phyloP scores from a whole-genome alignment of 2,797 vertebrate genomes.

The Caiman crocodilus region DNA sequence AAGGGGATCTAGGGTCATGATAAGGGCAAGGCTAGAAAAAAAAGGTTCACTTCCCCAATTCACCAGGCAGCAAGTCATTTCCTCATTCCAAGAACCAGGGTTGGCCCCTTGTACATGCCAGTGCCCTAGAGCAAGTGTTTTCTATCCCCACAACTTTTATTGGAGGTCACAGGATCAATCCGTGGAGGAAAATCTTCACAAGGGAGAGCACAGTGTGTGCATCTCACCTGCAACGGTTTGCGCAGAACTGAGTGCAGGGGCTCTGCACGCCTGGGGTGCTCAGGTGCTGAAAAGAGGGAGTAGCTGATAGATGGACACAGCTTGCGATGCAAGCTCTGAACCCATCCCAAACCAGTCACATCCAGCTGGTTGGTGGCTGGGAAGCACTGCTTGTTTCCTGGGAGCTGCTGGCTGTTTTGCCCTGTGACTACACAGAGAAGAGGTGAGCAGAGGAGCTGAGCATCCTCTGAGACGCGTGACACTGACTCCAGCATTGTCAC shows the following conservation, averaged over 20 bases:
- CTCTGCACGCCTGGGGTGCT: not conserved
- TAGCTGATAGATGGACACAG: no score
- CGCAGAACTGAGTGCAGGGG: not conserved
- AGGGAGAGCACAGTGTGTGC: rapidly evolving
- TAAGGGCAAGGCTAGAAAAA: not conserved
- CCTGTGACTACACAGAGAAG: not conserved
- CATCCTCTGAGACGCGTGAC: conserved; percentile 9
- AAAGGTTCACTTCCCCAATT: not conserved
- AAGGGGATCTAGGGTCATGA: no score
- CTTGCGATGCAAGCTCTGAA: no score
- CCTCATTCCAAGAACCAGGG: not conserved
- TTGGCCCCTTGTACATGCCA: not conserved
- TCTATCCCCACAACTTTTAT: rapidly evolving
- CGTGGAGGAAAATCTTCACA: rapidly evolving
- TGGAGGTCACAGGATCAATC: not conserved
- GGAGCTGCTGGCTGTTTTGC: not conserved
- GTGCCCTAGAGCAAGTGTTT: rapidly evolving
- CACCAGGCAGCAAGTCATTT: not conserved
- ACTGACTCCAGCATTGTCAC: conserved; percentile 2
- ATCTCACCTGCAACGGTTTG: not conserved
- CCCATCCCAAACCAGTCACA: no score
- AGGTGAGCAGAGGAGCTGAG: not conserved
- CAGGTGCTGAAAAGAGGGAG: not conserved
- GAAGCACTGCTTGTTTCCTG: no score
- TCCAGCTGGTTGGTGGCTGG: no score